Conservation (phyloP, 53 echinoderm and acorn worm genomes). For the Echinometra lucunter region DNA sequence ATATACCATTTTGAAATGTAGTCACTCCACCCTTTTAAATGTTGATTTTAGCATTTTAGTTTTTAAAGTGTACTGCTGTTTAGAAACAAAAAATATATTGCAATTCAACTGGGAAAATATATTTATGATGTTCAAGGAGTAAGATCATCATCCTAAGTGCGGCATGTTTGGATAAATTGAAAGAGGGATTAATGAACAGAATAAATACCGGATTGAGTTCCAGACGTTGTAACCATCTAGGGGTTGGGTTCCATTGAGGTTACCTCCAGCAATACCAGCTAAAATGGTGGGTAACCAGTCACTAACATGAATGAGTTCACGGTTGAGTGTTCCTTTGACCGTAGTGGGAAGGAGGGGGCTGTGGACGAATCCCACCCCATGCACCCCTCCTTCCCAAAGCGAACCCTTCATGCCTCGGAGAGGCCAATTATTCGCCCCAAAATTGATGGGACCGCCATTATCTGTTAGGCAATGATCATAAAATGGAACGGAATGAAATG, state of each 20-base stretch:
- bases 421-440: conserved; percentile 89
- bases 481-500: no score
- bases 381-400: conserved; percentile 90
- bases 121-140: no score
- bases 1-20: no score
- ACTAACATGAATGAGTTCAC: conserved; percentile 81
- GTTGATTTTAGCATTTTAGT: no score
- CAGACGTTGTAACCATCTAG: conserved; percentile 87
- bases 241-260: conserved; percentile 69
- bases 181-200: no score
- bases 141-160: no score
- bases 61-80: no score
- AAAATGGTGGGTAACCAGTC: conserved; percentile 92
- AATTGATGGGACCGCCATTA: conserved; percentile 77
- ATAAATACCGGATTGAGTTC: conserved; percentile 74
- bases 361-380: conserved; percentile 86
- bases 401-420: conserved; percentile 81
- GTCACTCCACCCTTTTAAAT: no score
- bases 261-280: conserved; percentile 77
- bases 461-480: conserved; percentile 61
- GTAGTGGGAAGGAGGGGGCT: conserved; percentile 73
- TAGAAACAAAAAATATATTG: no score
- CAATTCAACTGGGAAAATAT: no score
- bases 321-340: conserved; percentile 75
- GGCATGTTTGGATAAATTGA: no score